Evolutionary conservation across 2,113 vertebrate species (phyloP), one percentile per base, ranked within the genome.

Genomic region (Lipotes vexillifer): DNA sequence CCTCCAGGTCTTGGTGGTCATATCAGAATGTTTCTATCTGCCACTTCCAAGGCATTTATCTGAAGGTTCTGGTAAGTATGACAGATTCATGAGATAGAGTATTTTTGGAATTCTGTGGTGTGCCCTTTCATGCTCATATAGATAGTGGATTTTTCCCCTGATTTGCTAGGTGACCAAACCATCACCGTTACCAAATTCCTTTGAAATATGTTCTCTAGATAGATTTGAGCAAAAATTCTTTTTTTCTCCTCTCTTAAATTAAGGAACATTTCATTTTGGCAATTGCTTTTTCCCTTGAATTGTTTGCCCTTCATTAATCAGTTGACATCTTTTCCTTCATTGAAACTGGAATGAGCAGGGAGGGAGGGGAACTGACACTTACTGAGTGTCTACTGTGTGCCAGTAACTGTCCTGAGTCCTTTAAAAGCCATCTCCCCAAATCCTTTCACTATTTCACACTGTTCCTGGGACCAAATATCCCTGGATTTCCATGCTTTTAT

Each of bases 1-100:
- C 85, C 10, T 46, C 65, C 95, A 99, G 99, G 92, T 99, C 66
- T 95, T 99, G 97, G 99, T 99, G 93, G 92, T 99, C 95, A 98
- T 99, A 94, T 98, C 99, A 84, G 99, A 99, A 97, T 99, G 99
- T 88, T 98, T 99, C 82, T 99, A 98, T 93, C 98, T 99, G 72
- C 94, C 99, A 18, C 98, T 98, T 93, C 96, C 98, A 66, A 98
- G 97, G 90, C 72, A 95, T 86, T 98, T 49, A 94, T 92, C 77
- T 83, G 98, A 98, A 88, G 97, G 61, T 49, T 88, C 97, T 78
- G 99, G 99, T 99, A 98, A 98, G 98, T 96, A 8, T 33, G 14
- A 72, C 0, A 33, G 85, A 46, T 3, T 88, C 23, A 8, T 3
- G 27, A 38, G 11, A 23, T 72, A 68, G 44, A 61, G 9, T 81